Conservation (phyloP, 2,888 invertebrate species). For the Leptura quadrifasciata region DNA sequence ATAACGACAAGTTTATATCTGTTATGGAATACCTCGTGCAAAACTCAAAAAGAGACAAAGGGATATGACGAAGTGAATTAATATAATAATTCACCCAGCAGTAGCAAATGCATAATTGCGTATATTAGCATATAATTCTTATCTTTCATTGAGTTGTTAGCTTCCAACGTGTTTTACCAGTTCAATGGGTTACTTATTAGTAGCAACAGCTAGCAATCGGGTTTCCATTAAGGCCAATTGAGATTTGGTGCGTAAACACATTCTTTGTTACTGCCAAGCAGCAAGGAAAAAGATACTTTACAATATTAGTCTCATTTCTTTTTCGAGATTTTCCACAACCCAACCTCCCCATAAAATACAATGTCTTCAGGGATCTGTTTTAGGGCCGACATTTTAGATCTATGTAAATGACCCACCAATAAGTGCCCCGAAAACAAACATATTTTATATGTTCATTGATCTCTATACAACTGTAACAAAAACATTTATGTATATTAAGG, state of each 20-base stretch:
- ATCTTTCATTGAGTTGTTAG: background rate
- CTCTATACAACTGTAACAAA: too few relatives aligned
- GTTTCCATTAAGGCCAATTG: background rate
- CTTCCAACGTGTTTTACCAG: conserved; percentile 20
- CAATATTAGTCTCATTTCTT: too few relatives aligned
- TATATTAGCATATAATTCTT: conserved; percentile 18
- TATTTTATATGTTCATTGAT: too few relatives aligned
- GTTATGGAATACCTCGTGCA: conserved; percentile 13
- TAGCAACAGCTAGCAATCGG: conserved; percentile 3
- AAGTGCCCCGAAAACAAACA: too few relatives aligned
- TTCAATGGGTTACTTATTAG: background rate
- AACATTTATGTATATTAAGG: too few relatives aligned
- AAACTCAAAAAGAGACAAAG: conserved; percentile 3
- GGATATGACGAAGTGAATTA: conserved; percentile 10
- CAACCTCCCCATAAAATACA: too few relatives aligned
- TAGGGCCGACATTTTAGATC: too few relatives aligned
- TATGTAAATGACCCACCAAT: too few relatives aligned
- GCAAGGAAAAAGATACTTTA: too few relatives aligned
- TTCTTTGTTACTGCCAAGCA: background rate
- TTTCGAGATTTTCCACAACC: too few relatives aligned
- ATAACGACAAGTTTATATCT: conserved; percentile 20
- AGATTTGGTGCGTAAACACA: background rate
- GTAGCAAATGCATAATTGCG: conserved; percentile 11
- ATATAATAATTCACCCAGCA: conserved; percentile 16
- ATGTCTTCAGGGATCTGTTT: too few relatives aligned